Base-by-base conservation (phyloP, 1,140 invertebrate species). In the Drosophila trapezifrons region DNA sequence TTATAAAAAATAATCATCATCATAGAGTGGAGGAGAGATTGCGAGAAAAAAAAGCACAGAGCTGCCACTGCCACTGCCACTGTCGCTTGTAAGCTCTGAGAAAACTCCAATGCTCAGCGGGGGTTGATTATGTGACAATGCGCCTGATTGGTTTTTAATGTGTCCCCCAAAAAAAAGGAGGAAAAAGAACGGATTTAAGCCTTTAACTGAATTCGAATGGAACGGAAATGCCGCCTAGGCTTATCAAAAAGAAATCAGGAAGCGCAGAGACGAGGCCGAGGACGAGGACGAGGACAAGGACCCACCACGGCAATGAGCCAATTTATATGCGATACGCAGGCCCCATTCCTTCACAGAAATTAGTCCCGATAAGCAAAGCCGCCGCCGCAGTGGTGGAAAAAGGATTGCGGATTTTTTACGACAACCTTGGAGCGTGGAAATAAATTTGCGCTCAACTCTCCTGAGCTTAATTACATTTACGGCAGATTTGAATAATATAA, bases 401-500 rank as follows among this genome's bases (percentile, higher is more conserved):
- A 83, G 83, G 84, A 86, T 86, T 87, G 74, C 27, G n/a, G 17
- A 47, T 43, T 69, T 80, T 69, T 69, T 66, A 69, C 65, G 71
- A 77, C 74, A 43, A 51, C 71, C 71, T 73, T 54, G 73, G 20
- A 52, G 65, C 56, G 57, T 35, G 57, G 37, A 85, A 80, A 85
- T 80, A 87, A 81, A 86, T 81, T 78, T 76, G 55, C 78, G 84
- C 71, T 78, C 45, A 83, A 89, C 83, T 90, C 85, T 78, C 80
- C 75, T 70, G 84, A 89, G 84, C 80, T 89, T 90, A 90, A 89
- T 89, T 89, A 89, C 80, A 70, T 90, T 89, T 78, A 90, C 77
- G 85, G 49, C 66, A 75, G 85, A 89, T 90, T 87, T 84, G 69
- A 83, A 83, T 85, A 74, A 85, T 77, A 82, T 70, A 80, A 89